Base-by-base conservation (phyloP, 1,140 invertebrate species). In the Drosophila equinoxialis region DNA sequence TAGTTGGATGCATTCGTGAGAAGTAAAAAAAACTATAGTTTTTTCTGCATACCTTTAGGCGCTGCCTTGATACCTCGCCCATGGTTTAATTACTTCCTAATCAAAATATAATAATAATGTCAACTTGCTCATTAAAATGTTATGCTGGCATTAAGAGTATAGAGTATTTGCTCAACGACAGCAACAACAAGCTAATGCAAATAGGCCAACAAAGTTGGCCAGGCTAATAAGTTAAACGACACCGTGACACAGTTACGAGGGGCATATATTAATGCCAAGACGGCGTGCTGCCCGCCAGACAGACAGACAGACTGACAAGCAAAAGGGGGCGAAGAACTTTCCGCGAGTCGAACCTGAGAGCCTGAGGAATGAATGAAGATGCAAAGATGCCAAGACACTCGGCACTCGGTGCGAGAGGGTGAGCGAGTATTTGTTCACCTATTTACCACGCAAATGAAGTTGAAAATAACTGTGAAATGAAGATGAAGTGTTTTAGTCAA, bases 391-490 rank as follows among this genome's bases (percentile, higher is more conserved):
- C 8, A 39, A 23, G 42, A 14, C n/a, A 45, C 30, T 59, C 42
- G 63, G 67, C 67, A 69, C 30, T 30, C 30, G 30, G 30, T 30
- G 69, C 35, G 58, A 74, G 72, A 70, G 76, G 68, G 39, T 84
- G 83, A 77, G 71, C 80, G 71, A 10, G 35, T 89, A 87, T 78
- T 87, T 87, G 80, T 84, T 84, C 74, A 89, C 84, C 80, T 89
- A 90, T 89, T 89, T 89, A 83, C 84, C 80, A 79, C 84, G 80
- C 84, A 89, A 87, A 89, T 89, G 84, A 89, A 89, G 84, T 89
- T 89, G 84, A 89, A 89, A 89, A 89, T 89, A 87, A 77, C 84
- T 89, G 84, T 77, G 85, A 89, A 89, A 89, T 89, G 84, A 89
- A 89, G 84, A 89, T 84, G 84, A 84, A 89, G 84, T 84, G 81